Evolutionary conservation across 2,888 invertebrate species (phyloP), one percentile per base, ranked within the genome.

Genomic region (Heliothis peltigera): DNA sequence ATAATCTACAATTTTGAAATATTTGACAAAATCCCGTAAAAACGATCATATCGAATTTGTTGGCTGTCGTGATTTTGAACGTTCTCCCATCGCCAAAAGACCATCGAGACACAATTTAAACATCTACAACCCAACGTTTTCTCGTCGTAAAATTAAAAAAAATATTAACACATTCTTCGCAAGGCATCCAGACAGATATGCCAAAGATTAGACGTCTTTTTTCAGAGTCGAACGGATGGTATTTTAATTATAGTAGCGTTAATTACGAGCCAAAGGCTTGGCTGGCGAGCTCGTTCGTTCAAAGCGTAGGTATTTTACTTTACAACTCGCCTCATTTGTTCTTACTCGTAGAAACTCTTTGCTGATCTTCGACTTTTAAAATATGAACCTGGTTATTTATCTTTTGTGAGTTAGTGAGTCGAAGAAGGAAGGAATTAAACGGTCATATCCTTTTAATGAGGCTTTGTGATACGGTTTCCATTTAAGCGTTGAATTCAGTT

Each of bases 211-310:
- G 71, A 71, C 72, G 48, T 77, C 69, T 80, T 85, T 89, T 89
- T 89, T 89, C 89, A 85, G 51, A 86, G 87, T 87, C 32, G 86
- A 90, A 90, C 87, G 89, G 89, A 91, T 89, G 91, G 91, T 91
- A 92, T 93, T 94, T 93, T 94, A 94, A 94, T 94, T 92, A 93
- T 88, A 87, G 85, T 86, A 83, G 85, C 88, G 89, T 92, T 93
- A 92, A 93, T 93, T 92, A 92, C 90, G 87, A 86, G 82, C 83
- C 85, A 85, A 86, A 90, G 77, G 68, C 69, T 75, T 75, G 42
- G 62, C 49, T 1, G 21, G 69, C 42, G 25, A 64, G 62, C 66
- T 70, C 22, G 72, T 43, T 64, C 67, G 55, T 48, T 70, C 69
- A 65, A 65, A 73, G 78, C 42, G 67, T 61, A 54, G 61, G 47